Evolutionary conservation across 2,113 vertebrate species (phyloP), one percentile per base, ranked within the genome.

Genomic region (Oceanodroma tethys): DNA sequence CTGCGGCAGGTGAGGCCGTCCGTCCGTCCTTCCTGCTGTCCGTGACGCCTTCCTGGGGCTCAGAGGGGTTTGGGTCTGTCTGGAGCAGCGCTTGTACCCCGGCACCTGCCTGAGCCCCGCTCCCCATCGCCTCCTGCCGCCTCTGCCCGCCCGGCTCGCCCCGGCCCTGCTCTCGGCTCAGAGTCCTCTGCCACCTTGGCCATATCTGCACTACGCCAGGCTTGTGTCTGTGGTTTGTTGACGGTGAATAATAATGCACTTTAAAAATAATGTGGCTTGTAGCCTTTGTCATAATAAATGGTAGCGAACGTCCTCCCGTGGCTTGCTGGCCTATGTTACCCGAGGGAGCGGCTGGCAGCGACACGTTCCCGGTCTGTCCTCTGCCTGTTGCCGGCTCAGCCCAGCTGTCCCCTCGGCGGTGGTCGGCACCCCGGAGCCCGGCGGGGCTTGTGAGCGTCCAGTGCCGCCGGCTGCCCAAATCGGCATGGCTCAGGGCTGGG

Each of bases 241-340:
- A 96, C 76, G 10, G 97, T 97, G 95, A 97, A 91, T 95, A 95
- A 98, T 94, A 89, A 98, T 92, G 98, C 98, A 98, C 98, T 98
- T 98, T 98, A 98, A 92, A 91, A 97, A 94, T 97, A 95, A 90
- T 32, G 73, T 97, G 97, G 98, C 97, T 98, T 98, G 97, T 98
- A 97, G 98, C 96, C 97, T 98, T 98, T 97, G 95, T 96, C 95
- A 84, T 88, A 98, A 98, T 98, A 98, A 98, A 98, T 95, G 96
- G 95, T 97, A 97, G 98, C 75, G 7, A 97, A 86, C 72, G 79
- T 62, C 45, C 42, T 71, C 50, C 29, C 2, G 15, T 3, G 36
- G 21, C 7, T 53, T 6, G 13, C 55, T 81, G 82, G 43, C 32
- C 42, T 94, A 66, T 75, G 5, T 96, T 36, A 47, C 40, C 47